Base-by-base conservation (phyloP, 2,797 vertebrate species). In the Bradypus variegatus region DNA sequence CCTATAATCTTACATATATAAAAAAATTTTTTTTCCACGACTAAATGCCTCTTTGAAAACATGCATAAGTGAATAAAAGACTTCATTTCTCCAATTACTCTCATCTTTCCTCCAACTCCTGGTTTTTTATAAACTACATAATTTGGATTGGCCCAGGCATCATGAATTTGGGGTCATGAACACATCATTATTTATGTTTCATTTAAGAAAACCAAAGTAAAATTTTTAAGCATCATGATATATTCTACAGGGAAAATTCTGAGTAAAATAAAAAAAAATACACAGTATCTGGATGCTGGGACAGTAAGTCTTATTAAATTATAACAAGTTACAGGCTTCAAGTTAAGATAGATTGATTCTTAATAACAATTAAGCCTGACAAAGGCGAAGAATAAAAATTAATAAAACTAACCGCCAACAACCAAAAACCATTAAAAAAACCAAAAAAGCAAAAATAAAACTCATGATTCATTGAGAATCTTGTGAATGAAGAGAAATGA, bases 251-350 rank as follows among this genome's bases (percentile, higher is more conserved):
- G 25, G 19, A 79, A 64, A 93, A 36, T 72, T 85, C 9, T 85
- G 16, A 85, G 58, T 85, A 85, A 89, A 85, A 79, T 79, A 79
- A 89, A 69, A 69, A 82, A 45, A 45, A 86, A 73, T 69, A 88
- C 41, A 48, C 3, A 85, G 16, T 85, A 73, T 80, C 25, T n/a
- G 38, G 18, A 65, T 55, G 41, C 23, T 48, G 18, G 23, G 18
- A 16, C 1, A 36, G 12, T 21, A 18, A 79, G 69, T 73, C 9
- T 65, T 78, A 89, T 41, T 58, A 7, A 78, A 50, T 21, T 73
- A 86, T 89, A n/a, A 58, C 38, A 89, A 79, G 50, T 48, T 58
- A 65, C 85, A 31, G 19, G 48, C 21, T 60, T 79, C 23, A 27
- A 38, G n/a, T 79, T 53, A 38, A 62, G 25, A 36, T 25, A 79